Conservation (phyloP, 2,888 invertebrate genomes). For the Sarcophaga variegata region DNA sequence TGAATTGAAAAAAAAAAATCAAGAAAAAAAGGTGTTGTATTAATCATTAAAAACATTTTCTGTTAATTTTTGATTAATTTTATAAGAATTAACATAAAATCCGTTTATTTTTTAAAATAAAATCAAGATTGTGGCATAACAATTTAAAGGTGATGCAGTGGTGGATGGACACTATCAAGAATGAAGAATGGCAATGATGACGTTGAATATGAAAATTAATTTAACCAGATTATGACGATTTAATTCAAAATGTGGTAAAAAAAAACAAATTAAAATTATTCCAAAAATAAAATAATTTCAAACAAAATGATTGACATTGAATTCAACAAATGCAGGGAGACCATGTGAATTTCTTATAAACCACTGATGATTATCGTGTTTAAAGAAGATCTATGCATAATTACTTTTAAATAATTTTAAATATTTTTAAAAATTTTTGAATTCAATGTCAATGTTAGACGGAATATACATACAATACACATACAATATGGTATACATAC, state of each 20-base stretch:
- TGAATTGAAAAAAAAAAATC: background rate
- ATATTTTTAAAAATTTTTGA: conserved; percentile 30
- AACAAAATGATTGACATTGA: conserved; percentile 28
- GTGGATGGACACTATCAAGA: no score
- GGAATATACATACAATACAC: background rate
- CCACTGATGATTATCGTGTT: background rate
- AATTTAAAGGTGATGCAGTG: background rate
- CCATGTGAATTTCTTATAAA: conserved; percentile 1
- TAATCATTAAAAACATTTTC: conserved; percentile 6
- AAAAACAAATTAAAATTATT: background rate
- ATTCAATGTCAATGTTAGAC: conserved; percentile 73
- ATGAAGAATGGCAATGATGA: no score
- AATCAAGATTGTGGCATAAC: background rate
- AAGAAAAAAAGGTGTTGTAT: background rate
- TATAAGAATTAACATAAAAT: conserved; percentile 20
- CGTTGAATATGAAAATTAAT: no score
- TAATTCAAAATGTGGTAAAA: background rate
- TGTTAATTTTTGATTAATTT: conserved; percentile 21
- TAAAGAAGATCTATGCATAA: conserved; percentile 28
- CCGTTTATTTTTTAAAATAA: background rate
- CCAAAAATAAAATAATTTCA: background rate
- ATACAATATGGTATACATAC: no score
- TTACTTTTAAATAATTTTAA: background rate
- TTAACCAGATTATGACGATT: no score
- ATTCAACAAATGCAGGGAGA: background rate